A percentile compares a stretch with the other conserved stretches of the same genome.
These are phyloP conservation scores for Galagoides demidoff DNA, from an alignment of 2,797 vertebrate species.

Conservation along the genomic window DNA sequence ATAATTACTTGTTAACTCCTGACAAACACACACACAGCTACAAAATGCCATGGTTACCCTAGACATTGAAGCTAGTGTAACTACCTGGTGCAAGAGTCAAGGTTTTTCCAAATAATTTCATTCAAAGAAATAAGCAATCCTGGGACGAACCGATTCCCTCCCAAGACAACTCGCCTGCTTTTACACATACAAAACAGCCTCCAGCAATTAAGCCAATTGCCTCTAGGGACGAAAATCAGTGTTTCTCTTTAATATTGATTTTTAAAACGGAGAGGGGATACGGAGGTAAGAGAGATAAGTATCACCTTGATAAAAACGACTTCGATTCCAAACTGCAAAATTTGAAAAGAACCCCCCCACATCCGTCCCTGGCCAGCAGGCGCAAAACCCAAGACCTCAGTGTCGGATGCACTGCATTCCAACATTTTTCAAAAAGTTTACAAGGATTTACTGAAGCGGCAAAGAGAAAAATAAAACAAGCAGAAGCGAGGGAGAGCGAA, in stretches of 20 bases:
- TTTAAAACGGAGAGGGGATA: neutral
- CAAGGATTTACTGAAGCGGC: slow-evolving; percentile 54
- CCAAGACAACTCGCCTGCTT: slow-evolving; percentile 55
- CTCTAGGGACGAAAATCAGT: slow-evolving; percentile 59
- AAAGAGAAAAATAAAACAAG: slow-evolving; percentile 17
- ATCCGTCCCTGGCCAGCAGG: neutral
- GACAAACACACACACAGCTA: slow-evolving; percentile 60
- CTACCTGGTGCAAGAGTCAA: slow-evolving; percentile 18
- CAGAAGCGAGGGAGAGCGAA: slow-evolving; percentile 11
- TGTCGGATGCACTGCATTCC: slow-evolving; percentile 54
- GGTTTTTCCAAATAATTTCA: slow-evolving; percentile 65
- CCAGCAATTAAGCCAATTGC: slow-evolving; percentile 55
- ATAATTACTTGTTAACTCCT: slow-evolving; percentile 82
- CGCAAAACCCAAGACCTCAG: slow-evolving; percentile 77
- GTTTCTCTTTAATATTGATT: slow-evolving; percentile 45
- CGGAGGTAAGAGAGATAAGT: neutral
- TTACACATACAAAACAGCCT: slow-evolving; percentile 65
- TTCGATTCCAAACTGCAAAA: slow-evolving; percentile 53
- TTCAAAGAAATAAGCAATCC: slow-evolving; percentile 60
- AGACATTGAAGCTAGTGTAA: neutral
- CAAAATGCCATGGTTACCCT: slow-evolving; percentile 70
- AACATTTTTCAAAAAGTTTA: slow-evolving; percentile 85
- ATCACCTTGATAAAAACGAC: slow-evolving; percentile 46
- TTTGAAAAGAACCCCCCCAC: slow-evolving; percentile 15
- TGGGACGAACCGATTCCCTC: slow-evolving; percentile 38